Evolutionary conservation across 2,888 invertebrate genomes (phyloP).

Genomic region (Aleiodes leptofemur): DNA sequence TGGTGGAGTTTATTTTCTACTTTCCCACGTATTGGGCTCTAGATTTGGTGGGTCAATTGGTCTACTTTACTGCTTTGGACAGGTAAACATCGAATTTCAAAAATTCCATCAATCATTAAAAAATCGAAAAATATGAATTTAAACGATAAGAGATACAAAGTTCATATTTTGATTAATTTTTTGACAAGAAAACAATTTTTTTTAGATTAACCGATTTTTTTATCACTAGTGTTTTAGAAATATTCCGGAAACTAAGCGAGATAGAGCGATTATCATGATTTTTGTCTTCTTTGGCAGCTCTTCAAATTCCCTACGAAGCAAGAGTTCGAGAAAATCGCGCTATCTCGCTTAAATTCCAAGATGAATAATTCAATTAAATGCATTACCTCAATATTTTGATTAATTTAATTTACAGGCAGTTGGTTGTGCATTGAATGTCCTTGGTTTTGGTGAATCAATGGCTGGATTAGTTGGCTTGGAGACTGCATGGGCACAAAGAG

Average conservation of each 20-base stretch:
- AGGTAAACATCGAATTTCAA: slow-evolving; percentile 78
- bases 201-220: no score
- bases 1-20: slow-evolving; percentile 97
- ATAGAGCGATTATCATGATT: no score
- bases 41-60: slow-evolving; percentile 95
- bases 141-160: no score
- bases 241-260: no score
- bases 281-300: no score
- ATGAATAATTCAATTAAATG: no score
- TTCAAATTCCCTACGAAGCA: no score
- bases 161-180: no score
- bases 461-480: slow-evolving; percentile 87
- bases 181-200: no score
- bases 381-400: slow-evolving; percentile 43
- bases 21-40: slow-evolving; percentile 95
- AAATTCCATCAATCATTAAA: slow-evolving; percentile 38
- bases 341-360: no score
- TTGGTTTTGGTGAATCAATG: slow-evolving; percentile 98
- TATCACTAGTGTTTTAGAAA: no score
- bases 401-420: slow-evolving; percentile 84
- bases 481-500: slow-evolving; percentile 88
- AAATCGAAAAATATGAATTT: slow-evolving; percentile 3
- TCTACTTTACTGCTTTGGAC: slow-evolving; percentile 96
- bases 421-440: slow-evolving; percentile 95
- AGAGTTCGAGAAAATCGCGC: no score